These are phyloP conservation scores for Amniataba percoides DNA, from an alignment of 2,797 vertebrate genomes.

Conservation along the genomic window DNA sequence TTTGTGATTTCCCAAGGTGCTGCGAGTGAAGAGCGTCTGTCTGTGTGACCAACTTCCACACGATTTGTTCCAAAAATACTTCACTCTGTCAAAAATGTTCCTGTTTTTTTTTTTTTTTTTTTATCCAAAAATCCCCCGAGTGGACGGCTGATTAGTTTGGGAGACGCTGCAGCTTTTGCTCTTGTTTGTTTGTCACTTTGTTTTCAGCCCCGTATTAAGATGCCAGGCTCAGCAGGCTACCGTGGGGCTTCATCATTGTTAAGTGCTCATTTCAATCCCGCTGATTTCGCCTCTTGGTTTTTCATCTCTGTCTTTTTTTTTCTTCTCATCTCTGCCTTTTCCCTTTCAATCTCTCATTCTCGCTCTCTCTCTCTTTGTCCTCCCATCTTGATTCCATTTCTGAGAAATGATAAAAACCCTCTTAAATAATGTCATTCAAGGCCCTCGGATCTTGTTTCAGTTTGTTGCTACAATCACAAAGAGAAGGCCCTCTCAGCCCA, in stretches of 20 bases:
- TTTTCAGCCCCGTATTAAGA: constrained; percentile 77
- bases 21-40: constrained; percentile 30
- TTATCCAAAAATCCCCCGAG: constrained; percentile 70
- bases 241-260: constrained; percentile 81
- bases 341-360: constrained; percentile 9
- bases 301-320: constrained; percentile 44
- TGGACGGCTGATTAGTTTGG: constrained; percentile 77
- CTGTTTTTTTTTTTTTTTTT: constrained; percentile 54
- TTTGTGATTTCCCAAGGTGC: constrained; percentile 39
- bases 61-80: constrained; percentile 63
- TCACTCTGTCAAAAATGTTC: constrained; percentile 51
- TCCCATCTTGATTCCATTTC: constrained; percentile 65
- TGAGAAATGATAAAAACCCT: constrained; percentile 58
- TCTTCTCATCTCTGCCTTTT: constrained; percentile 23
- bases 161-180: constrained; percentile 67
- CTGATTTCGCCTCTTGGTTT: constrained; percentile 74
- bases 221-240: constrained; percentile 77
- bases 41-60: constrained; percentile 32
- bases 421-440: constrained; percentile 64
- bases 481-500: constrained; percentile 46
- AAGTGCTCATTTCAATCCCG: constrained; percentile 81
- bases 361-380: constrained; percentile 35
- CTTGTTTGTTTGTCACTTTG: constrained; percentile 79
- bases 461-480: constrained; percentile 62
- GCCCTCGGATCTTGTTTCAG: constrained; percentile 62